These are phyloP conservation scores for Antigone vipio DNA, from an alignment of 2,113 vertebrate species.

Conservation along the genomic window DNA sequence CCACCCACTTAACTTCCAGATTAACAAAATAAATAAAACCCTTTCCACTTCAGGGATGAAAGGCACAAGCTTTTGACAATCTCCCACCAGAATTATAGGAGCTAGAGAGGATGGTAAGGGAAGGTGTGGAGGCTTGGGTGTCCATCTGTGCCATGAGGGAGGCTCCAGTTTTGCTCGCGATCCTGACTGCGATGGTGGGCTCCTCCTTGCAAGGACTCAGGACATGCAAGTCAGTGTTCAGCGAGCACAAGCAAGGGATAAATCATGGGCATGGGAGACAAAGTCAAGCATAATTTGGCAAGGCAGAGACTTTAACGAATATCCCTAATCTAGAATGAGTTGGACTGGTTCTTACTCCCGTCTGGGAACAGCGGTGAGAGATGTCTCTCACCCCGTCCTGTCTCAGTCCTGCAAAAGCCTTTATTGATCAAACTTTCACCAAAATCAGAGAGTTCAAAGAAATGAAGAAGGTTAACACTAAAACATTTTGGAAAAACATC, in stretches of 20 bases:
- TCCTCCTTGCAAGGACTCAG: not conserved
- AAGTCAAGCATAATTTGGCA: not conserved
- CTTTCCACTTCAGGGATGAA: conserved; percentile 25
- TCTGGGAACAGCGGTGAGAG: not conserved
- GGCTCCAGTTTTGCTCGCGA: not conserved
- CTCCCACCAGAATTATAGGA: not conserved
- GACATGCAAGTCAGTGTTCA: not conserved
- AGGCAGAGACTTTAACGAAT: not conserved
- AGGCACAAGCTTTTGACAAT: not conserved
- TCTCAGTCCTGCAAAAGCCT: not conserved
- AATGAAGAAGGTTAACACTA: not conserved
- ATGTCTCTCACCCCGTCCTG: not conserved
- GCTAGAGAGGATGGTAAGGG: not conserved
- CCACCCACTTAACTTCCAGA: conserved; percentile 42
- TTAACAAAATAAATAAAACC: conserved; percentile 51
- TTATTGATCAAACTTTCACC: not conserved
- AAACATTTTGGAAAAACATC: not conserved
- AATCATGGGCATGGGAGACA: not conserved
- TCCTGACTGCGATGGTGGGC: not conserved
- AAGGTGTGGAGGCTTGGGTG: not conserved
- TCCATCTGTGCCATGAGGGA: not conserved
- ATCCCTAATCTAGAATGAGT: fast-evolving
- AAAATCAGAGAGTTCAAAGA: not conserved
- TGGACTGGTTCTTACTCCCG: not conserved
- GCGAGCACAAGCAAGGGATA: not conserved